Conservation (phyloP, 2,113 vertebrate genomes). For the Fulica atra region DNA sequence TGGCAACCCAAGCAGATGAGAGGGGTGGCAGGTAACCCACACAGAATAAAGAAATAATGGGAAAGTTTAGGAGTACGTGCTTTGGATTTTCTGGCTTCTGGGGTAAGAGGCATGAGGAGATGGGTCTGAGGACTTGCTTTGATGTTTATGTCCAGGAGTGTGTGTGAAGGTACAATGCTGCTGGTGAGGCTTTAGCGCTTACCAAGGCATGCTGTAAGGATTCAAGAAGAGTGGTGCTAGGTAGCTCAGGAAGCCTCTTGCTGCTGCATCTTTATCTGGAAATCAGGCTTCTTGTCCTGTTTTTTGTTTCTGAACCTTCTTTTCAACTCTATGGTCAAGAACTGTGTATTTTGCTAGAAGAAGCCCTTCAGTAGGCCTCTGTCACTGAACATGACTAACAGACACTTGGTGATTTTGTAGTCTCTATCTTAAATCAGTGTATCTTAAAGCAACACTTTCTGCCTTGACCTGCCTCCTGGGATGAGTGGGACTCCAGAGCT, state of each 20-base stretch:
- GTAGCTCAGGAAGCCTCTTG: not conserved
- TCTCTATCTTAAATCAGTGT: not conserved
- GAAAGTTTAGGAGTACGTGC: not conserved
- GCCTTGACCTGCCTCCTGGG: not conserved
- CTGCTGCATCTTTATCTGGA: not conserved
- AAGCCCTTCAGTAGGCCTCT: not conserved
- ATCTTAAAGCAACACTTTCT: not conserved
- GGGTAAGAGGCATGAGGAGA: not conserved
- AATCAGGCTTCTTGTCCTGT: not conserved
- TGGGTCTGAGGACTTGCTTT: not conserved
- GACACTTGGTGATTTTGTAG: not conserved
- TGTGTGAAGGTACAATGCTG: not conserved
- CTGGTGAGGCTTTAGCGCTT: not conserved
- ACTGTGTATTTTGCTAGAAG: not conserved
- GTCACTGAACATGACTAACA: not conserved
- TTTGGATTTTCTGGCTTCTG: not conserved
- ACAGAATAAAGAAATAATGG: not conserved
- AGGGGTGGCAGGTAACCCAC: not conserved
- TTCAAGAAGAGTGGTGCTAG: not conserved
- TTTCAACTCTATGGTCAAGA: not conserved
- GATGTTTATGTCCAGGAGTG: not conserved
- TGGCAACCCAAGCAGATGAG: not conserved
- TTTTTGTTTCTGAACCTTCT: not conserved
- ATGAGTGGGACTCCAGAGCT: not conserved
- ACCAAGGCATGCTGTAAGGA: not conserved